phyloP scores from a whole-genome alignment of 2,797 vertebrate species.

The Eutrigla gurnardus region DNA sequence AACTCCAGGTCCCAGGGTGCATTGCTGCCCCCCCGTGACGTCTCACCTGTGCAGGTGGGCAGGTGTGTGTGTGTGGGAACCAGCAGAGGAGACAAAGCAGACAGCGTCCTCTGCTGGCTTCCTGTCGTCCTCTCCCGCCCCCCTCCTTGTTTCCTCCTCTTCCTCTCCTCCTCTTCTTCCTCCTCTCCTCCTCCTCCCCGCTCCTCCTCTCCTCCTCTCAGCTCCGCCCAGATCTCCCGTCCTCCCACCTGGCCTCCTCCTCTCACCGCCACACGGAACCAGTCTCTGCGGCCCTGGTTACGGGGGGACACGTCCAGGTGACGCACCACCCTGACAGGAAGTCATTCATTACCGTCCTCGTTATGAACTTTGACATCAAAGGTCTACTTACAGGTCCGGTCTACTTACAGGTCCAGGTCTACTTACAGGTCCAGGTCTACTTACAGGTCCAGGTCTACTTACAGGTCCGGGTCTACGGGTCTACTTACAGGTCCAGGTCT shows the following conservation, averaged over 20 bases:
- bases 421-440: not conserved
- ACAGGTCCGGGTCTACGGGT: no score
- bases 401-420: no score
- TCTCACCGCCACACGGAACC: slow-evolving; percentile 81
- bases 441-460: slow-evolving; percentile 33
- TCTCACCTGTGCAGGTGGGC: slow-evolving; percentile 43
- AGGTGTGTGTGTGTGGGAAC: slow-evolving; percentile 29
- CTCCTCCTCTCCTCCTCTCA: slow-evolving; percentile 26
- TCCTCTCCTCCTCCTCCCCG: slow-evolving; percentile 9
- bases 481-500: no score
- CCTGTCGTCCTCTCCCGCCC: slow-evolving; percentile 13
- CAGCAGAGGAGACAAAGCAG: slow-evolving; percentile 36
- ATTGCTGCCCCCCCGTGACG: not conserved
- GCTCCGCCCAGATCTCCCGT: slow-evolving; percentile 55
- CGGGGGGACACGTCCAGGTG: slow-evolving; percentile 58
- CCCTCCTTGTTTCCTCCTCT: not conserved
- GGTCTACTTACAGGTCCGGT: no score
- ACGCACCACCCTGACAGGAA: slow-evolving; percentile 48
- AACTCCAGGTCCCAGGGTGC: not conserved
- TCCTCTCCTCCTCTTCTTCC: not conserved
- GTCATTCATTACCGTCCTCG: no score
- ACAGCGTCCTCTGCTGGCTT: slow-evolving; percentile 11
- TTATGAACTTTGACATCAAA: no score
- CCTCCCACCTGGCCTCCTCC: slow-evolving; percentile 70
- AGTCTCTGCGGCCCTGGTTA: slow-evolving; percentile 77